Evolutionary conservation across 2,888 invertebrate species (phyloP).

Genomic region (Meteorus cinctellus): DNA sequence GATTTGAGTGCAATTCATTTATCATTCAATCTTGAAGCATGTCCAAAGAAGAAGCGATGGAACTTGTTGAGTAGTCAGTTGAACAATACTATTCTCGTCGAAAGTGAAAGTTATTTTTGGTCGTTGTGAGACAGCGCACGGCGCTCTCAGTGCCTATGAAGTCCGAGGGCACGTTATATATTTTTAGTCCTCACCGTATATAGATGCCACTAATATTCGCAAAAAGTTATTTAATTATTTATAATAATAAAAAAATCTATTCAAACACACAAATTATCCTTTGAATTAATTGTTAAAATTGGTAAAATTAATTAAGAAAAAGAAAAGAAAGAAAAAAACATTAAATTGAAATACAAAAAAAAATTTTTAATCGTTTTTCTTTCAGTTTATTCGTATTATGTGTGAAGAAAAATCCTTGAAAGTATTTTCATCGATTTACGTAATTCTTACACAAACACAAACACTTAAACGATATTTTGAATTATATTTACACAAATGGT

Average conservation of each 20-base stretch:
- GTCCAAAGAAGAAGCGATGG: not conserved
- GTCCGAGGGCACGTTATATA: constrained; percentile 25
- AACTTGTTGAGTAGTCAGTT: constrained; percentile 6
- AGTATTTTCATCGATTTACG: not conserved
- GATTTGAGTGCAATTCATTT: not conserved
- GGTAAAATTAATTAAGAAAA: too few species aligned
- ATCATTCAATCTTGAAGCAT: not conserved
- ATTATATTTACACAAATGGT: too few species aligned
- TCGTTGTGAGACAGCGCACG: constrained; percentile 12
- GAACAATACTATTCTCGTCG: constrained; percentile 16
- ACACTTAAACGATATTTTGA: not conserved
- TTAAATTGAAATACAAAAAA: too few species aligned
- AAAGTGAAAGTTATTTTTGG: constrained; percentile 18
- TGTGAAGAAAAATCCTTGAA: not conserved
- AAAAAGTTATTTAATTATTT: constrained; percentile 6
- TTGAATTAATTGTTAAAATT: too few species aligned
- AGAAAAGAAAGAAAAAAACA: too few species aligned
- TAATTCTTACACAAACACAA: not conserved
- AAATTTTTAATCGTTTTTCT: too few species aligned
- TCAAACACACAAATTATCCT: too few species aligned
- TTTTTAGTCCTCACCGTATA: constrained; percentile 20
- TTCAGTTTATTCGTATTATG: not conserved
- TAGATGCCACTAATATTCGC: not conserved
- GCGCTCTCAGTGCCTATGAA: constrained; percentile 10
- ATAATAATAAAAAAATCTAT: not conserved